Evolutionary conservation across 2,113 vertebrate species (phyloP).

Genomic region (Agapornis roseicollis): DNA sequence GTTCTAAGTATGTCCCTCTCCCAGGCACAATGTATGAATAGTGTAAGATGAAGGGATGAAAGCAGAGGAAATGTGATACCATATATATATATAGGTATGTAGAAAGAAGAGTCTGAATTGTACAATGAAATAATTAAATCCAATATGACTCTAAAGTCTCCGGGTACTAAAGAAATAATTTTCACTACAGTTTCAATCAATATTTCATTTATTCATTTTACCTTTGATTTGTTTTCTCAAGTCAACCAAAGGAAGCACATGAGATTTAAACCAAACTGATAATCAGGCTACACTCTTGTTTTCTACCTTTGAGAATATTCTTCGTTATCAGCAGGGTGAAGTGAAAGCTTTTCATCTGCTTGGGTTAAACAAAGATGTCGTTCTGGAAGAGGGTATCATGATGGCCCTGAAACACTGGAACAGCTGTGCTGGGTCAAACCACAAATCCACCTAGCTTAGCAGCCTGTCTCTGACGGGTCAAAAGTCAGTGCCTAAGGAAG

Average conservation of each 20-base stretch:
- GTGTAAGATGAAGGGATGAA: not conserved
- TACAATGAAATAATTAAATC: not conserved
- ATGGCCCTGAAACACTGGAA: not conserved
- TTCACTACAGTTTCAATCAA: not conserved
- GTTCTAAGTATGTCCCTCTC: not conserved
- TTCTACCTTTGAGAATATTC: not conserved
- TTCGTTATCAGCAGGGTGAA: not conserved
- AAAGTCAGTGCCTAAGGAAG: not conserved
- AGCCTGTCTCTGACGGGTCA: not conserved
- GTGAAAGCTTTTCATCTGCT: not conserved
- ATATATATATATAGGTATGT: not conserved
- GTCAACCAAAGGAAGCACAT: not conserved
- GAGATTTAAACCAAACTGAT: not conserved
- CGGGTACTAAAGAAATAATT: not conserved
- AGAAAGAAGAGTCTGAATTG: not conserved
- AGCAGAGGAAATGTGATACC: not conserved
- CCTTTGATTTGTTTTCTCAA: not conserved
- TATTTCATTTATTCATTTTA: not conserved
- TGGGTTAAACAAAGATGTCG: not conserved
- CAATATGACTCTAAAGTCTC: not conserved
- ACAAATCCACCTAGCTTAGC: not conserved
- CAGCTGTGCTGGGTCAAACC: not conserved
- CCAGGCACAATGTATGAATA: not conserved
- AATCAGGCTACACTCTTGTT: not conserved
- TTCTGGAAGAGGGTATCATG: not conserved